Evolutionary conservation across 2,888 invertebrate species (phyloP), one percentile per base, ranked within the genome.

Genomic region (Saturnia japonica): DNA sequence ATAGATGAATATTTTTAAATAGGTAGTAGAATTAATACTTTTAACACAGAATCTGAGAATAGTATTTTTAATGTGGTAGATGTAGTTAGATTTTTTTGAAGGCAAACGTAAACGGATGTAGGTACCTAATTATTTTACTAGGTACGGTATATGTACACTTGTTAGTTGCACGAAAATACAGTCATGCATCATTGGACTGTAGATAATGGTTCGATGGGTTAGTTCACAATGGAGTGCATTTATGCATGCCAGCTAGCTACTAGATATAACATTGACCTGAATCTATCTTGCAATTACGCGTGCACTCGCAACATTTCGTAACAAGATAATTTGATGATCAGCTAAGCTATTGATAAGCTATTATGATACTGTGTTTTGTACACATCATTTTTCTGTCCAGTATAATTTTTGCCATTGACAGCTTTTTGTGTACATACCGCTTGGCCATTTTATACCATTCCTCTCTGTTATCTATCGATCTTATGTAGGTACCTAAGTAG

Each of bases 221-320:
- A 47, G 57, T 69, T 69, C 43, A 68, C 28, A 71, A 71, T 67
- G 47, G 42, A 71, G 19, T 71, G 68, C 71, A 71, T 62, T 54
- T 22, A 66, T 47, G 51, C 57, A 57, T 69, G 69, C 71, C 66
- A 54, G 40, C n/a, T 69, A 69, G 57, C n/a, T 47, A 67, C 60
- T 68, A 68, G 62, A 70, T 75, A 69, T 81, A 81, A 84, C 85
- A 85, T 83, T 88, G 87, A 85, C 86, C 88, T 73, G 81, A 81
- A 85, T 86, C 73, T 74, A 68, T 62, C 54, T 34, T 71, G 67
- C 72, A 71, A 66, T 57, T 47, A 75, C 66, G 68, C 67, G 66
- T n/a, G 73, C 76, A 77, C 74, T 72, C 77, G 75, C 73, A 73
- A 74, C 74, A 75, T 82, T 80, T 80, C 76, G 76, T 80, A 81